Base-by-base conservation (phyloP, 2,113 vertebrate genomes). In the Suncus etruscus region DNA sequence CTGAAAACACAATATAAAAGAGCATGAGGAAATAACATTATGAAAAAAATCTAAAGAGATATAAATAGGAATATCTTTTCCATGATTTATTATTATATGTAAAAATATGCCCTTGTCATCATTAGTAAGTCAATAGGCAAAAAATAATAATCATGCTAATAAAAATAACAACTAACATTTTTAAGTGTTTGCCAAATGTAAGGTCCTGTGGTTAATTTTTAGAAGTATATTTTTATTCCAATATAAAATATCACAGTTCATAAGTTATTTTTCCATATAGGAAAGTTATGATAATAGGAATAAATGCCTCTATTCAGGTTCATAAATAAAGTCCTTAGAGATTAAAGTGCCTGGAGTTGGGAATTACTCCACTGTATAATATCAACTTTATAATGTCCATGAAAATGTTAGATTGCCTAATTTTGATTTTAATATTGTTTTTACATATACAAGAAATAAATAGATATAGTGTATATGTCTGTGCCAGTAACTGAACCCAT, bases 21-120 rank as follows among this genome's bases (percentile, higher is more conserved):
- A 75, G 2, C 78, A 45, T 89, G 63, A 25, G 92, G 93, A 27
- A 90, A 83, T 75, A 87, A 76, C 24, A 92, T 91, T 96, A 93
- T 83, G 68, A 31, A 92, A 83, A 12, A 24, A 92, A 58, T 86
- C 20, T 86, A 50, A 72, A 25, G n/a, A 15, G 68, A 91, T 92
- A 95, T 92, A 91, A 94, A 95, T 95, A 96, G 95, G 87, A 93
- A 66, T 69, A 90, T 69, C 78, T 86, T 87, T 66, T 87, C 1
- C 29, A 80, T 93, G 72, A 93, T 89, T 96, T 87, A 95, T 92
- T 96, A 95, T 87, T 92, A 96, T 92, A 95, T 51, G 72, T 90
- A 94, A 94, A 92, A 94, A 90, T 94, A 94, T 89, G 85, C 87
- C 79, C 85, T 39, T 93, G 48, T 22, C 90, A 95, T 87, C 48